Percentiles rank a stretch among this genome's conserved stretches.
Evolutionary conservation across 64 coral and sea anemone genomes (phyloP).

Genomic region (Anthopleura sola): DNA sequence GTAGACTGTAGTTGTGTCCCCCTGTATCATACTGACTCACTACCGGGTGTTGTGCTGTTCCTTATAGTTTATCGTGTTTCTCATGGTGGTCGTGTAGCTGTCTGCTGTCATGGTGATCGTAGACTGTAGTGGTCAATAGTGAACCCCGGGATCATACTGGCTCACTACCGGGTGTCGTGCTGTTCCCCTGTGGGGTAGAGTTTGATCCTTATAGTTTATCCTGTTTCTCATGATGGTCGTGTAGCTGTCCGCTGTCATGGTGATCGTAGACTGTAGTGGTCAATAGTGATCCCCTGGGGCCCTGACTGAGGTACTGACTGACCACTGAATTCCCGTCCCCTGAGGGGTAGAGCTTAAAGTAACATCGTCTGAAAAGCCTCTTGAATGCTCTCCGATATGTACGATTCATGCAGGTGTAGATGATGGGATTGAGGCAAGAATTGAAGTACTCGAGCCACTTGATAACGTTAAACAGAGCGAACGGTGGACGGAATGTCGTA

Average conservation of each 20-base stretch:
- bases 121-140: background rate
- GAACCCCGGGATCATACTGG: background rate
- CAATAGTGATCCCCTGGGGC: background rate
- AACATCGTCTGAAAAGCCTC: constrained; percentile 54
- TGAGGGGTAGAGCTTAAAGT: constrained; percentile 9
- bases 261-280: constrained; percentile 27
- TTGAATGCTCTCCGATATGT: constrained; percentile 68
- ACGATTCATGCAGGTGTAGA: constrained; percentile 86
- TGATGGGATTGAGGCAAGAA: constrained; percentile 81
- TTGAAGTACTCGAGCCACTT: constrained; percentile 90
- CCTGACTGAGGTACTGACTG: constrained; percentile 19
- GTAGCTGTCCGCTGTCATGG: background rate
- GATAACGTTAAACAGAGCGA: constrained; percentile 44
- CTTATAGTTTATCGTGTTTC: background rate
- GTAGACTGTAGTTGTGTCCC: no score
- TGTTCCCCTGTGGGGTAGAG: background rate
- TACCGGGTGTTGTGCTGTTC: background rate
- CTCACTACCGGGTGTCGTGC: background rate
- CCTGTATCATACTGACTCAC: background rate
- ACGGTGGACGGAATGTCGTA: constrained; percentile 11
- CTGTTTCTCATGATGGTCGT: background rate
- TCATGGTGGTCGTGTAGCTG: background rate
- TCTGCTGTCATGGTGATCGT: background rate
- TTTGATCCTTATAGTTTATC: background rate
- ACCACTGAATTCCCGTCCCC: background rate